These are phyloP conservation scores for Anoura caudifer DNA, from an alignment of 2,113 vertebrate genomes.

Conservation along the genomic window DNA sequence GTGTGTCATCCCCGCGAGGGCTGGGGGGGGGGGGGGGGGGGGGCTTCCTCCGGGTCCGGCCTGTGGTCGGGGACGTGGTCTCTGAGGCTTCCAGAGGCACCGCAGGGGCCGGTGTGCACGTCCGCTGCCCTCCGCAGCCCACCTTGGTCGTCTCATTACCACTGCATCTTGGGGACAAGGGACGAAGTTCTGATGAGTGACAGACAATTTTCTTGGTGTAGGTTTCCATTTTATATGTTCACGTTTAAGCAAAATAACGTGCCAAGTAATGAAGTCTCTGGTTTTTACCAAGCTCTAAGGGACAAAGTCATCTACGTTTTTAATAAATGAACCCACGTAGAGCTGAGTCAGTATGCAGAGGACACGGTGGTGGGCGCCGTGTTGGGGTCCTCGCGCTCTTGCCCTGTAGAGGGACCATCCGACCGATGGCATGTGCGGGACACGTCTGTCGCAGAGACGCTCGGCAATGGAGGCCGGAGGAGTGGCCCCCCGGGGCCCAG, in stretches of 20 bases:
- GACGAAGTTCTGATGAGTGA: neutral
- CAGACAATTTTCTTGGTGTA: neutral
- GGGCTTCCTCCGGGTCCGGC: neutral
- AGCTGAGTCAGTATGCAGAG: neutral
- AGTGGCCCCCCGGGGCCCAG: neutral
- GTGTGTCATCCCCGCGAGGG: neutral
- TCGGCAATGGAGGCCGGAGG: neutral
- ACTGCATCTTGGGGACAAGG: neutral
- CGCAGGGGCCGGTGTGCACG: neutral
- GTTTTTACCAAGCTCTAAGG: neutral
- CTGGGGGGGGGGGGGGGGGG: no score
- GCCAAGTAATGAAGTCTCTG: neutral
- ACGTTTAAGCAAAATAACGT: neutral
- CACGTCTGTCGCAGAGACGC: neutral
- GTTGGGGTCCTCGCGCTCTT: no score
- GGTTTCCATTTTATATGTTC: neutral
- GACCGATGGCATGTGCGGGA: neutral
- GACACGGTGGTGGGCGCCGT: neutral
- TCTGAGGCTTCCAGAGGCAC: no score
- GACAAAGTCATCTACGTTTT: no score
- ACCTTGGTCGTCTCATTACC: neutral
- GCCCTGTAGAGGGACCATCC: neutral
- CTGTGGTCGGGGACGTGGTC: neutral
- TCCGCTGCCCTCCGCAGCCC: neutral
- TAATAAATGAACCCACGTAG: no score